Base-by-base conservation (phyloP, 1,140 invertebrate genomes). In the Periplaneta americana region DNA sequence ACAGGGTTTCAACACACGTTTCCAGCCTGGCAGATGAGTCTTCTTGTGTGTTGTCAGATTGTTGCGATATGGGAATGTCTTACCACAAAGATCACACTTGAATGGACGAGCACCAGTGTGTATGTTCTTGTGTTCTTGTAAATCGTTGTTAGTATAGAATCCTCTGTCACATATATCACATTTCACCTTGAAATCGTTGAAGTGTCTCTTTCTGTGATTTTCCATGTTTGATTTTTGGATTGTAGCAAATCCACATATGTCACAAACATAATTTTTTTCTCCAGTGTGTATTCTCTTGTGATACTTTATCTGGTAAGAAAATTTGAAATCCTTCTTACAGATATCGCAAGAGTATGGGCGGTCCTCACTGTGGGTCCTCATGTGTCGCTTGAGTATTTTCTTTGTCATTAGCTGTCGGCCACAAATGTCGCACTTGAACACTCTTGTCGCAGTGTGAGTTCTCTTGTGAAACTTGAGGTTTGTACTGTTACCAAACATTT, bases 11-110 rank as follows among this genome's bases (percentile, higher is more conserved):
- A 89, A 89, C 39, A n/a, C 11, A 13, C 32, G 8, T 57, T 81
- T 32, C 80, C 80, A 0, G 92, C 90, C 81, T 13, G 77, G 82
- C 78, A 84, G 82, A 34, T 74, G 74, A 35, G 82, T 78, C 35
- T 35, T 75, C n/a, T 81, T 35, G 85, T 94, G 93, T 77, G 89
- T 87, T 9, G 87, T 87, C n/a, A 87, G 85, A 85, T 95, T 93
- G 33, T 81, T 74, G 28, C 75, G 87, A 83, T 89, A 88, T 0
- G 86, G 85, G 83, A 89, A 90, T 80, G 86, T 88, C 76, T 88
- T 87, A 17, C 86, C 84, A 84, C 90, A 91, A 8, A 87, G 85
- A 0, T 85, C 85, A 82, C 90, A 91, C 78, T 87, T 87, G 81
- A 88, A 90, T 6, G 89, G 88, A 82, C 88, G 88, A 85, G 89